phyloP scores from a whole-genome alignment of 2,888 invertebrate genomes.

The Chrysolina americana region DNA sequence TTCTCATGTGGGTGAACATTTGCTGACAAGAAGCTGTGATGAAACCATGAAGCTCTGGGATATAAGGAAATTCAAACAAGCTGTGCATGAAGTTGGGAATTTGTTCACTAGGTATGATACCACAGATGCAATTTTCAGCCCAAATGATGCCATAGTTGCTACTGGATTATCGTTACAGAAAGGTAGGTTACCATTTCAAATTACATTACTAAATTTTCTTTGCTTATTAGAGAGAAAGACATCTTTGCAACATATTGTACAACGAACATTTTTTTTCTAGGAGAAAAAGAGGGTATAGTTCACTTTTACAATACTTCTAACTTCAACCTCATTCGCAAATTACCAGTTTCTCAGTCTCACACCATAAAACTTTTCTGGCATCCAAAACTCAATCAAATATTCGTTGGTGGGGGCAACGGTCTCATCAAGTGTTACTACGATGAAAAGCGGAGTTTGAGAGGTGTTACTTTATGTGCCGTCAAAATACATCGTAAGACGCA shows the following conservation, averaged over 20 bases:
- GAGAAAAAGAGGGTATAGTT: slow-evolving; percentile 76
- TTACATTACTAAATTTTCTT: not conserved
- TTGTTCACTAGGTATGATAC: slow-evolving; percentile 89
- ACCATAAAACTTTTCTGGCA: slow-evolving; percentile 96
- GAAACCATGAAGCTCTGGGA: slow-evolving; percentile 98
- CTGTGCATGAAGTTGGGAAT: slow-evolving; percentile 78
- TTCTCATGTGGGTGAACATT: slow-evolving; percentile 85
- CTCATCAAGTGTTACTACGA: slow-evolving; percentile 93
- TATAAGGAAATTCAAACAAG: slow-evolving; percentile 84
- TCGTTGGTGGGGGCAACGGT: slow-evolving; percentile 93
- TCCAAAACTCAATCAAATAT: slow-evolving; percentile 96
- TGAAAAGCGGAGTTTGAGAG: slow-evolving; percentile 86
- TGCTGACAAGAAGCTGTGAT: slow-evolving; percentile 90
- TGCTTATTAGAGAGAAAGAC: not conserved
- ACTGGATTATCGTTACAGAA: slow-evolving; percentile 89
- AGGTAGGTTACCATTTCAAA: slow-evolving; percentile 66
- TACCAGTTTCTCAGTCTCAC: slow-evolving; percentile 85
- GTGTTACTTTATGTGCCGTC: slow-evolving; percentile 91
- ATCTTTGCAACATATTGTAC: not conserved
- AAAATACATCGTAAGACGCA: slow-evolving; percentile 86
- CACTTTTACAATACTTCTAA: slow-evolving; percentile 86
- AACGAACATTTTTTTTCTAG: slow-evolving; percentile 45
- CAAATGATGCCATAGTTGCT: slow-evolving; percentile 89
- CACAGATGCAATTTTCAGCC: slow-evolving; percentile 90
- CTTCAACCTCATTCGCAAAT: slow-evolving; percentile 80